A percentile compares a stretch with the other conserved stretches of the same genome.
Evolutionary conservation across 2,888 invertebrate genomes (phyloP).

Genomic region (Flabesymbios commensalis): DNA sequence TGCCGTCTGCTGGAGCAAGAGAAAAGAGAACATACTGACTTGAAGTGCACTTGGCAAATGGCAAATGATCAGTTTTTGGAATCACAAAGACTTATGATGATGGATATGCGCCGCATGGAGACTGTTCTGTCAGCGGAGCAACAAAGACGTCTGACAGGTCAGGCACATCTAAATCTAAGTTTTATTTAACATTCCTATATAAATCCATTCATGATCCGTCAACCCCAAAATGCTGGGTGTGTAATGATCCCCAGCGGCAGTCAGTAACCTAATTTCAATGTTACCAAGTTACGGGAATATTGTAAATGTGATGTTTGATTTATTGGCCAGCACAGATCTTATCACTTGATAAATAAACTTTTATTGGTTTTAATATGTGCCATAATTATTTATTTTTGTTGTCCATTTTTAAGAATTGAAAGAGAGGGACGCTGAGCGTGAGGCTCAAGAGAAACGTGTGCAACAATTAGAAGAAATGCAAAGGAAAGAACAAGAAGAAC

Average conservation of each 20-base stretch:
- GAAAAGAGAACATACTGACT: slow-evolving; percentile 60
- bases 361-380: background rate
- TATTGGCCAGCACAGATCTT: background rate
- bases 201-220: background rate
- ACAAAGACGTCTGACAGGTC: slow-evolving; percentile 60
- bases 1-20: slow-evolving; percentile 60
- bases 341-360: background rate
- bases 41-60: slow-evolving; percentile 64
- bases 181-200: background rate
- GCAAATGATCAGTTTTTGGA: slow-evolving; percentile 65
- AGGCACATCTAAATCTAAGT: background rate
- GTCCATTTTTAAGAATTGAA: slow-evolving; percentile 56
- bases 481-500: slow-evolving; percentile 39
- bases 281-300: background rate
- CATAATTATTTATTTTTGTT: too few relatives aligned
- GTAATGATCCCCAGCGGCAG: background rate
- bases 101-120: slow-evolving; percentile 62
- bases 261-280: background rate
- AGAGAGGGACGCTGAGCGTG: slow-evolving; percentile 54
- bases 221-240: too few relatives aligned
- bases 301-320: background rate
- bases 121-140: slow-evolving; percentile 62
- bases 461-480: slow-evolving; percentile 48
- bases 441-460: slow-evolving; percentile 54
- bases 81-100: slow-evolving; percentile 63